phyloP scores from a whole-genome alignment of 2,113 vertebrate species.

The Thunnus maccoyii region DNA sequence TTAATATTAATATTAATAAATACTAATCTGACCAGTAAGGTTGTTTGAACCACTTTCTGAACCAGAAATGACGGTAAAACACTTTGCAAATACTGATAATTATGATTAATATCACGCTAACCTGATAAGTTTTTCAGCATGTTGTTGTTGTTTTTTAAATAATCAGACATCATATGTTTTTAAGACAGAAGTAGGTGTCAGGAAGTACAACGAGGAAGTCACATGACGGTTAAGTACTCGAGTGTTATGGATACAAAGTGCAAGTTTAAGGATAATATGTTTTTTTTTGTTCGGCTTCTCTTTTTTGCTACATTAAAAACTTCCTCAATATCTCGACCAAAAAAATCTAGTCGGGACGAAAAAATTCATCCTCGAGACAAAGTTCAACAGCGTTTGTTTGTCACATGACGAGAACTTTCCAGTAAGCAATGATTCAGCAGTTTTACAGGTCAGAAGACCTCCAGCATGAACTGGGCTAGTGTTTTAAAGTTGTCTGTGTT shows the following conservation, averaged over 20 bases:
- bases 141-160: no score
- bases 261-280: neutral
- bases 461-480: no score
- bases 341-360: no score
- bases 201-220: neutral
- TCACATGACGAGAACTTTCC: neutral
- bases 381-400: no score
- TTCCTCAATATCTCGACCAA: no score
- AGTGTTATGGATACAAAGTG: conserved; percentile 16
- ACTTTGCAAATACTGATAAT: neutral
- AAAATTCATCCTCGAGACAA: no score
- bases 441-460: neutral
- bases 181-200: neutral
- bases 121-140: conserved; percentile 10
- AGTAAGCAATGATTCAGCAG: neutral
- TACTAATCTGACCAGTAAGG: neutral
- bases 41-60: neutral
- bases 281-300: neutral
- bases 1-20: neutral
- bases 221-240: neutral
- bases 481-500: no score
- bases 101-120: conserved; percentile 38
- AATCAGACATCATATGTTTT: no score
- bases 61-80: neutral
- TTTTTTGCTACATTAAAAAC: neutral